Evolutionary conservation across 2,113 vertebrate genomes (phyloP), one percentile per base, ranked within the genome.

Genomic region (Phocoena sinus): DNA sequence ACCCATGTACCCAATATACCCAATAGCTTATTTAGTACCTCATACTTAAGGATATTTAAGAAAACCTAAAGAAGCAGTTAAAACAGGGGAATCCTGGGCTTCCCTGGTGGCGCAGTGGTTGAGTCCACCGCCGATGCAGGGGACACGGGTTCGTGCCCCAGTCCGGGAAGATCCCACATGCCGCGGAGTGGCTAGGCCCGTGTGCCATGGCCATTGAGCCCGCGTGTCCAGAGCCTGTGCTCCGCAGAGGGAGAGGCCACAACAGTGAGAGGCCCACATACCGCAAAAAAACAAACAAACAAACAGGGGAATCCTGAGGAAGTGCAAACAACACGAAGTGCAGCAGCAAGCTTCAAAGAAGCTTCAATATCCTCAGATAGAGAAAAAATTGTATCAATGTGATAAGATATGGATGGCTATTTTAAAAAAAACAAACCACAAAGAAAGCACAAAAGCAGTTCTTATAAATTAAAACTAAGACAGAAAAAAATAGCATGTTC

Each of bases 121-220:
- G 47, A 12, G 47, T 47, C 47, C 2, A 3, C 47, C 11, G 47
- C 47, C 11, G 11, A 47, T 47, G 47, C 47, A 47, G 47, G 47
- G 2, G 47, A 47, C 47, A 12, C 0, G 47, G 47, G 47, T 47
- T 47, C 2, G 11, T 47, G 47, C 47, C 47, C 47, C 2, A 2
- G 47, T 47, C 2, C 11, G 2, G 10, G 47, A 47, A 47, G 11
- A 12, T 47, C 47, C 11, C 47, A 47, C 47, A 12, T 47, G 11
- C 11, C 47, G 0, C 47, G 47, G 47, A 47, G 11, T 0, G 2
- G 2, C 47, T 47, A 1, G 2, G 11, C 47, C 11, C 2, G 11
- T 47, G 47, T 12, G 47, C 47, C 11, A 12, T 47, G 47, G 11
- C 47, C 11, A 0, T 3, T 47, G 47, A 12, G 11, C 11, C 47